Percentiles rank a stretch among this genome's conserved stretches.
These are phyloP conservation scores for Sebastes matsubarae DNA, from an alignment of 2,797 vertebrate genomes.

Conservation along the genomic window DNA sequence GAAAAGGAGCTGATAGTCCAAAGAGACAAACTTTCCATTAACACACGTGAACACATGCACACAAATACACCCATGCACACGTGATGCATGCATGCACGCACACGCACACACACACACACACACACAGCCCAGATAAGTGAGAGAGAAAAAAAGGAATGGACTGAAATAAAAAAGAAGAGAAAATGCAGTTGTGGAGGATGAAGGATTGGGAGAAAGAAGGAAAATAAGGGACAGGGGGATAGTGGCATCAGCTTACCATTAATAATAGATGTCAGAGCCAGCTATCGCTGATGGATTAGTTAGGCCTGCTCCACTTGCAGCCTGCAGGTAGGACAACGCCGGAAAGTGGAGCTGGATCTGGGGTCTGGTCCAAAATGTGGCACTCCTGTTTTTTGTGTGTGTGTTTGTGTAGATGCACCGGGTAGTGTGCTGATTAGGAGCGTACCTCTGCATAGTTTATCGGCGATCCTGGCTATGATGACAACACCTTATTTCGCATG, in stretches of 20 bases:
- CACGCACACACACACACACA: background rate
- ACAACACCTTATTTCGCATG: slow-evolving; percentile 51
- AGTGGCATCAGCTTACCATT: slow-evolving; percentile 79
- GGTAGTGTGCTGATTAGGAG: background rate
- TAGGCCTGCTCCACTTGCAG: slow-evolving; percentile 75
- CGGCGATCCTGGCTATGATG: slow-evolving; percentile 15
- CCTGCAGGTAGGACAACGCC: slow-evolving; percentile 64
- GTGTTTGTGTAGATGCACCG: slow-evolving; percentile 4
- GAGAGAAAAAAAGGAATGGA: slow-evolving; percentile 8
- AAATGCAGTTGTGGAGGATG: slow-evolving; percentile 50
- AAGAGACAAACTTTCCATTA: slow-evolving; percentile 43
- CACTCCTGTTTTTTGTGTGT: slow-evolving; percentile 12
- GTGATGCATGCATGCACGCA: background rate
- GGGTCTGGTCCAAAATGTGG: slow-evolving; percentile 56
- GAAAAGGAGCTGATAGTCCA: slow-evolving; percentile 50
- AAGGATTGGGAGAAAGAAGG: slow-evolving; percentile 46
- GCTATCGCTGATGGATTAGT: slow-evolving; percentile 79
- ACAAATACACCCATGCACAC: background rate
- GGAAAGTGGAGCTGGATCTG: slow-evolving; percentile 70
- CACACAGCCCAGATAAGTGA: background rate
- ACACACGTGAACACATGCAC: background rate
- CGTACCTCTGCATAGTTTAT: background rate
- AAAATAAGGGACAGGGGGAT: slow-evolving; percentile 62
- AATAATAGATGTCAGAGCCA: slow-evolving; percentile 81
- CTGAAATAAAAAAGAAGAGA: slow-evolving; percentile 26